Evolutionary conservation across 2,797 vertebrate species (phyloP), one percentile per base, ranked within the genome.

Genomic region (Prunella strophiata): DNA sequence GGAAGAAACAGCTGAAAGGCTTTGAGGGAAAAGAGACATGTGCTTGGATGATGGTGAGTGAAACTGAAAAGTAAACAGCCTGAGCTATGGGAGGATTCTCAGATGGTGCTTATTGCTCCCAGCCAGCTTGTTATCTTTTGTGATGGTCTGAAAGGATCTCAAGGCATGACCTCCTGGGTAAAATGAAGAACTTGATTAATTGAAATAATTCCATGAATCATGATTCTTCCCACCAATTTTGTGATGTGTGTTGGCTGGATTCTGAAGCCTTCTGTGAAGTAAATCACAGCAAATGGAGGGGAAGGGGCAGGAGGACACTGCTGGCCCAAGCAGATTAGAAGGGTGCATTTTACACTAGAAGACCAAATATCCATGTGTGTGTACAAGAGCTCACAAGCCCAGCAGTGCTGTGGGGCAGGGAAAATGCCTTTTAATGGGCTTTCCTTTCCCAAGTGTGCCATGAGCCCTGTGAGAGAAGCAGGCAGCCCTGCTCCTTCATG

Each of bases 101-200:
- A 95, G 88, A 94, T 79, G 80, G 89, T 82, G 57, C 80, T 58
- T 82, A 8, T 25, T 94, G 71, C 83, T 94, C 57, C 61, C 65
- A 94, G 80, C 20, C 89, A 91, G 50, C 51, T 86, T 87, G 59
- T 74, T 91, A 83, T 77, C 63, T 87, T 91, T 68, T 48, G 59
- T 85, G 68, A 90, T 51, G 47, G 43, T 61, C 85, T 93, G 88
- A 91, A 94, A 89, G 36, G 47, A 57, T 77, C 92, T 89, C 50
- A 90, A 91, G 77, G 74, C 30, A 6, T 25, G 54, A 96, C n/a
- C 67, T 82, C 47, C 11, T 7, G 36, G 42, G 42, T 89, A 87
- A 88, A 96, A 89, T 79, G 58, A 94, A 90, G 67, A 93, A 73
- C 54, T 65, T 77, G 74, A 80, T 88, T 89, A 91, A 74, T 65